Percentiles rank a stretch among this genome's conserved stretches.
These are phyloP conservation scores for Luffia ferchaultella DNA, from an alignment of 2,888 invertebrate species.

Conservation along the genomic window DNA sequence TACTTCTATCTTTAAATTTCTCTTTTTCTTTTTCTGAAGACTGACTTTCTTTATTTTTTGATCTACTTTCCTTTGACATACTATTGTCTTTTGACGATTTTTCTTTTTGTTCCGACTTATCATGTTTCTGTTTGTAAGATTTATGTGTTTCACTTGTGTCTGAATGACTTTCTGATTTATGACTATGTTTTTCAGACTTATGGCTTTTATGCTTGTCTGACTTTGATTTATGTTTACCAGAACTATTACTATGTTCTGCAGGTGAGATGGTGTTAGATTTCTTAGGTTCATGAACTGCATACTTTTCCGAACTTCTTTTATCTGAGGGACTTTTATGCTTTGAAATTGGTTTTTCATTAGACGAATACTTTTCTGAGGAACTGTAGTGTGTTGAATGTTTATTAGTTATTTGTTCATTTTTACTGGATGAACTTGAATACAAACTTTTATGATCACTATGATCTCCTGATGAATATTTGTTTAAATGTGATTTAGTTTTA, in stretches of 20 bases:
- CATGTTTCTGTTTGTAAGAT: slow-evolving; percentile 26
- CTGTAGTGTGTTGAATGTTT: slow-evolving; percentile 22
- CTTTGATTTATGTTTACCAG: slow-evolving; percentile 28
- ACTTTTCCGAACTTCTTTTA: slow-evolving; percentile 8
- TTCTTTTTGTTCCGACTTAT: slow-evolving; percentile 17
- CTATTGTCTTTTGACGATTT: slow-evolving; percentile 12
- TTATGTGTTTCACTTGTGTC: slow-evolving; percentile 22
- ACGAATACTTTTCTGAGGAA: slow-evolving; percentile 6
- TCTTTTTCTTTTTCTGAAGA: slow-evolving; percentile 40
- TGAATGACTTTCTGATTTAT: slow-evolving; percentile 11
- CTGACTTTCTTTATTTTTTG: slow-evolving; percentile 28
- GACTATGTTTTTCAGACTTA: slow-evolving; percentile 15
- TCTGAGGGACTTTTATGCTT: slow-evolving; percentile 10
- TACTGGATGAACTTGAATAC: slow-evolving; percentile 21
- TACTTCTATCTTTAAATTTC: slow-evolving; percentile 38
- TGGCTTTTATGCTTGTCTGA: slow-evolving; percentile 12
- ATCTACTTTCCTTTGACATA: slow-evolving; percentile 27
- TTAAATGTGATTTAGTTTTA: slow-evolving; percentile 10
- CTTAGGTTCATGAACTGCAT: slow-evolving; percentile 28
- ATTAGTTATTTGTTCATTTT: slow-evolving; percentile 16
- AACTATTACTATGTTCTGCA: slow-evolving; percentile 11
- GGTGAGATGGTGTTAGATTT: slow-evolving; percentile 20
- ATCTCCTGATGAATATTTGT: slow-evolving; percentile 27
- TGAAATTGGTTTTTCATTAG: slow-evolving; percentile 6
- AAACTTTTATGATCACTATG: slow-evolving; percentile 21